Conservation (phyloP, 2,113 vertebrate genomes). For the Poecile atricapillus region DNA sequence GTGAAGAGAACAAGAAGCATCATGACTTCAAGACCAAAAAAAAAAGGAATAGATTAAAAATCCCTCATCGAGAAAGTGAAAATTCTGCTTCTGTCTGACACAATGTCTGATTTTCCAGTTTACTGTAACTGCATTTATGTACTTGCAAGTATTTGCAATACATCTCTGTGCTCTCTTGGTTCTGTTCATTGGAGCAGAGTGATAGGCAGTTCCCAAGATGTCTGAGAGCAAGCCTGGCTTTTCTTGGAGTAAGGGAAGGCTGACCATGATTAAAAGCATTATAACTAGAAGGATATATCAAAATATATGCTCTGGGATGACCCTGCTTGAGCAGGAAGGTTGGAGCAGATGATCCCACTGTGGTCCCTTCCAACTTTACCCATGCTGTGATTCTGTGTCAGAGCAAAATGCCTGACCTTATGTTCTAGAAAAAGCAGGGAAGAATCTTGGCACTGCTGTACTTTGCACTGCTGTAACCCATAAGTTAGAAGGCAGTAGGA, state of each 20-base stretch:
- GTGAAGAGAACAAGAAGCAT: background rate
- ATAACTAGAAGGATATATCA: background rate
- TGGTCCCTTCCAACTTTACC: background rate
- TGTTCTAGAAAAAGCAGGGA: background rate
- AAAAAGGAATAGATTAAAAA: background rate
- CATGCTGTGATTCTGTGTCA: background rate
- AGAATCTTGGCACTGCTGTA: background rate
- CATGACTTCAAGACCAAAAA: background rate
- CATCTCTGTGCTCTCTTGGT: rapidly evolving
- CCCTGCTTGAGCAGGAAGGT: background rate
- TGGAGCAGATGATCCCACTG: too few relatives aligned
- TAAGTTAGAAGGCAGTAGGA: background rate
- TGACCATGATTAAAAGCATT: background rate
- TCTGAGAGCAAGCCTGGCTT: background rate
- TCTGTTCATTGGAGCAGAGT: background rate
- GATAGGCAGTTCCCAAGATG: background rate
- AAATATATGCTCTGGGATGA: background rate
- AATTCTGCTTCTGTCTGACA: background rate
- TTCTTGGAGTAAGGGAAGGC: background rate
- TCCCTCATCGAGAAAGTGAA: background rate
- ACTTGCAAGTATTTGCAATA: background rate
- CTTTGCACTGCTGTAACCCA: background rate
- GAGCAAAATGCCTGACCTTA: background rate
- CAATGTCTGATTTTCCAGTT: background rate
- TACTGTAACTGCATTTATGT: background rate